phyloP scores from a whole-genome alignment of 2,888 invertebrate genomes.

The Cryptocephalus moraei region DNA sequence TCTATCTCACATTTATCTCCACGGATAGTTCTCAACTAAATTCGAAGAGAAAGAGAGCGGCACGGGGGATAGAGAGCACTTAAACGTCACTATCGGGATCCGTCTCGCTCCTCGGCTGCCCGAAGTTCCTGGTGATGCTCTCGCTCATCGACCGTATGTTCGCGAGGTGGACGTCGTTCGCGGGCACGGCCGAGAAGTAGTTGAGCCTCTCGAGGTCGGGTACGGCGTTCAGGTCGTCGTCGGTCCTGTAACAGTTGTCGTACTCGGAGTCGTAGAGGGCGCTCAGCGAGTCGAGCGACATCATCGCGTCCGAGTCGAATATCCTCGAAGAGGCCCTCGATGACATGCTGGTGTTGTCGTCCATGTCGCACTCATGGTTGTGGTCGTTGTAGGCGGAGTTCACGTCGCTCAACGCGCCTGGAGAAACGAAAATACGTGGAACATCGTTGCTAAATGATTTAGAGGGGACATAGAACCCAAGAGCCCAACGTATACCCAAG shows the following conservation, averaged over 20 bases:
- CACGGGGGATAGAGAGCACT: slow-evolving; percentile 9
- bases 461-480: no score
- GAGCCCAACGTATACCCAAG: no score
- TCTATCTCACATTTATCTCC: no score
- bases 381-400: slow-evolving; percentile 68
- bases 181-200: slow-evolving; percentile 37
- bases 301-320: slow-evolving; percentile 65
- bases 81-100: slow-evolving; percentile 59
- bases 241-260: slow-evolving; percentile 51
- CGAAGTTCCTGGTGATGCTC: slow-evolving; percentile 66
- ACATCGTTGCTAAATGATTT: no score
- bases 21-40: no score
- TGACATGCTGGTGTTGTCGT: slow-evolving; percentile 67
- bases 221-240: slow-evolving; percentile 38
- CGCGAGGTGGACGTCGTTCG: slow-evolving; percentile 53
- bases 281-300: slow-evolving; percentile 70
- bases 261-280: slow-evolving; percentile 73
- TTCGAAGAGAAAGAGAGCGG: no score
- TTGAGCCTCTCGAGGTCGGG: slow-evolving; percentile 38
- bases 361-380: slow-evolving; percentile 44
- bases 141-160: slow-evolving; percentile 68
- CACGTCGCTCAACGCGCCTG: slow-evolving; percentile 72
- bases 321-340: slow-evolving; percentile 75
- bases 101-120: slow-evolving; percentile 55
- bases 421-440: slow-evolving; percentile 7